A percentile compares a stretch with the other conserved stretches of the same genome.
phyloP scores from a whole-genome alignment of 2,888 invertebrate genomes.

The Bursaphelenchus okinawaensis region DNA sequence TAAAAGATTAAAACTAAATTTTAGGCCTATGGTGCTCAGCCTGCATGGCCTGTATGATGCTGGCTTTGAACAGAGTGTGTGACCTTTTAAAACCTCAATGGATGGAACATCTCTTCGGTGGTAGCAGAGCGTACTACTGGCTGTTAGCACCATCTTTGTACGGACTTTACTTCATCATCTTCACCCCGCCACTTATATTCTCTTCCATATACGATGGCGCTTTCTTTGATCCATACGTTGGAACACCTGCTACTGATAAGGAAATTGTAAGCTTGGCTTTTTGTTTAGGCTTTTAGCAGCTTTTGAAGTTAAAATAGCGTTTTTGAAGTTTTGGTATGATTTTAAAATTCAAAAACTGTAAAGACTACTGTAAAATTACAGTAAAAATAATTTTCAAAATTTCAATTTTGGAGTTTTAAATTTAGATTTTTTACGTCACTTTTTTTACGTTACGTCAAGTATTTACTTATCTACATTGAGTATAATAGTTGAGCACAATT shows the following conservation, averaged over 20 bases:
- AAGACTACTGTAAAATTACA: too few species aligned
- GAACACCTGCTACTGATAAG: slow-evolving; percentile 9
- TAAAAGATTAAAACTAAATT: too few species aligned
- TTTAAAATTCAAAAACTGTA: too few species aligned
- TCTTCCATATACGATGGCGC: slow-evolving; percentile 22
- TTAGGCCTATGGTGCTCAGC: slow-evolving; percentile 29
- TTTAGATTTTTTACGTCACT: too few species aligned
- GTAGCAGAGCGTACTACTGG: slow-evolving; percentile 17
- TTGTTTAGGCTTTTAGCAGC: slow-evolving; percentile 2
- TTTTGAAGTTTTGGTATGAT: neutral
- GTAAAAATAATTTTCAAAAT: too few species aligned
- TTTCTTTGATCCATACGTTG: slow-evolving; percentile 29
- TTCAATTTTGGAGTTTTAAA: too few species aligned
- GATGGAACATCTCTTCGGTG: slow-evolving; percentile 19
- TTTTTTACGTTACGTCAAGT: too few species aligned
- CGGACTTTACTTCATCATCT: slow-evolving; percentile 26
- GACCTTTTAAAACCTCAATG: slow-evolving; percentile 17
- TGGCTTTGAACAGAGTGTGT: slow-evolving; percentile 22
- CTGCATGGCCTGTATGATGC: slow-evolving; percentile 21
- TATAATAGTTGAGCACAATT: too few species aligned
- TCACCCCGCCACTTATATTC: slow-evolving; percentile 24
- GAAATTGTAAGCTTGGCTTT: slow-evolving; percentile 2
- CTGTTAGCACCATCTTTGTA: slow-evolving; percentile 21
- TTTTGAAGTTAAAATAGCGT: neutral
- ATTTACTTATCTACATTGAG: too few species aligned